Base-by-base conservation (phyloP, 2,113 vertebrate species). In the Alexandromys fortis region DNA sequence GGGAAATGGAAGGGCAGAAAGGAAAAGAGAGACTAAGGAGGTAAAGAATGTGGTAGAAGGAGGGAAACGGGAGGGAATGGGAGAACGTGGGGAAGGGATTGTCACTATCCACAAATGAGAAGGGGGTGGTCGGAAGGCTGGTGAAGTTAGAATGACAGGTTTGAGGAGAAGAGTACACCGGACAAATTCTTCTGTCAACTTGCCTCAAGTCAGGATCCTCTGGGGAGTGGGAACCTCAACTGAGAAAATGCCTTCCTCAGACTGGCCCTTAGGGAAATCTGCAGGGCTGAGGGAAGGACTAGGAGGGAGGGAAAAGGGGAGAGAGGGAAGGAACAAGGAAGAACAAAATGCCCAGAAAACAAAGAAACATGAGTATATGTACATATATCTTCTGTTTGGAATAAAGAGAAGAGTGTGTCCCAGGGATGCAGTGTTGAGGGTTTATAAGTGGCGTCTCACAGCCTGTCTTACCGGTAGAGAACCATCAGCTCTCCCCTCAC, bases 1-100 rank as follows among this genome's bases (percentile, higher is more conserved):
- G n/a, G 35, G 16, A 63, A 8, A 1, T 11, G 28, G 14, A 33
- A 26, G 22, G 7, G 3, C 6, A 38, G 19, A 22, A 73, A 16
- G n/a, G 35, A n/a, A 73, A 38, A 73, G 19, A 42, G 9, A 75
- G 9, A 19, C 55, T 58, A 58, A 58, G 55, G 5, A 58, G n/a
- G 67, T 19, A 22, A 24, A n/a, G 72, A 42, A 42, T 19, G n/a
- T 33, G 68, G 14, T 11, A 28, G 24, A 28, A 30, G 68, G 68
- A 7, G 16, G 6, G 5, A 47, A 28, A 6, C 3, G 6, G 35
- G 24, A 17, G 45, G 6, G 13, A 58, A 58, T 0, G 0, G 13
- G 33, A 17, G 35, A 81, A 19, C 6, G 24, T 6, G 26, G 17
- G 4, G 3, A 81, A 5, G 49, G 33, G 30, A 21, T 58, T 58